Base-by-base conservation (phyloP, 2,888 invertebrate genomes). In the Drosophila setosimentum region DNA sequence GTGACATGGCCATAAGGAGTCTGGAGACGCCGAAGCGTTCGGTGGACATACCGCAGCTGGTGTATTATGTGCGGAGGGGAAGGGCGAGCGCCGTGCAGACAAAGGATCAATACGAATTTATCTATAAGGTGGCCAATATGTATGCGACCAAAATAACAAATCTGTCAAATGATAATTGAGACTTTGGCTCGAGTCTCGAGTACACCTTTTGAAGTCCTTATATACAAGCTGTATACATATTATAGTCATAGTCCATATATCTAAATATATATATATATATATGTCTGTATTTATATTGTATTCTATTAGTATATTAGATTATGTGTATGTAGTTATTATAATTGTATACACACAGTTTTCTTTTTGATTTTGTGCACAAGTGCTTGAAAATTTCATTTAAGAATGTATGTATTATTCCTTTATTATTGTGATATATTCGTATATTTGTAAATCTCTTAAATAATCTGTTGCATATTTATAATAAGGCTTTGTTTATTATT, bases 11-110 rank as follows among this genome's bases (percentile, higher is more conserved):
- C 87, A 96, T 98, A 93, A 95, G 97, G 90, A 97, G 98, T 91
- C 96, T 97, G 92, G 97, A 97, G 92, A 93, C 91, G 40, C 95
- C 96, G 62, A 96, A 95, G 33, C 95, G 97, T 71, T 95, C 95
- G 61, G 96, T 97, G 21, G 98, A 98, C 93, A 95, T 98, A 91
- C 97, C 98, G 72, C 96, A 96, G 91, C 96, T 96, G 84, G 98
- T 98, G 71, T 96, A 97, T 83, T 95, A 95, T 80, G 95, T 98
- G 90, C 95, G 98, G 78, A 95, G 97, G 87, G 98, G 98, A 91
- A 94, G 98, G 18, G 98, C 98, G 53, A 98, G 98, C 83, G 95
- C 97, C 70, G 97, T 98, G 30, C 96, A 98, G 93, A 98, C 98
- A 71, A 95, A 96, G 90, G 97, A 98, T 90, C 98, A 98, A 94